phyloP scores from a whole-genome alignment of 92 coral and sea anemone genomes.

The Plumapathes pennacea region DNA sequence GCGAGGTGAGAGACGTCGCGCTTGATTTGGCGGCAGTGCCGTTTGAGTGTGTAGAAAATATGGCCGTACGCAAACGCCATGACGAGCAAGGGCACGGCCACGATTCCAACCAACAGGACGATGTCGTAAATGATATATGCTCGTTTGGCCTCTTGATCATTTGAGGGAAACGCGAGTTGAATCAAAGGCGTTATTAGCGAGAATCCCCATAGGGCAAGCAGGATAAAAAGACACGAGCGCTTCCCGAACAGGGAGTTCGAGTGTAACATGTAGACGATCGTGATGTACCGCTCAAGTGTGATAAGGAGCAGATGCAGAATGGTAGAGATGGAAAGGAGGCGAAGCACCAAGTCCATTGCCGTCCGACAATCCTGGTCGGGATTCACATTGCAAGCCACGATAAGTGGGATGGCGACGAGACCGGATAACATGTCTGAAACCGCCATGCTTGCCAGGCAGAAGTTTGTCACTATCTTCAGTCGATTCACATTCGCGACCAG shows the following conservation, averaged over 20 bases:
- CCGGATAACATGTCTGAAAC: constrained; percentile 68
- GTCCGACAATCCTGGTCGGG: constrained; percentile 26
- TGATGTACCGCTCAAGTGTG: constrained; percentile 66
- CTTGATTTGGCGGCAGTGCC: constrained; percentile 51
- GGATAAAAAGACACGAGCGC: constrained; percentile 4
- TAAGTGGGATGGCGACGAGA: constrained; percentile 53
- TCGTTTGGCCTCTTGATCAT: constrained; percentile 6
- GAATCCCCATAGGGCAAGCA: constrained; percentile 43
- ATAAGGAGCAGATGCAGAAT: constrained; percentile 60
- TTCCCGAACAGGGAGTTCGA: constrained; percentile 25
- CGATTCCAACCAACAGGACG: constrained; percentile 44
- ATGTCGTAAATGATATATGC: constrained; percentile 38
- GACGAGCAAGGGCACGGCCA: constrained; percentile 44
- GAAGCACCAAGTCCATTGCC: constrained; percentile 73
- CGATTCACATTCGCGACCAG: constrained; percentile 35
- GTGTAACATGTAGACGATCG: constrained; percentile 46
- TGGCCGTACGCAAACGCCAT: constrained; percentile 67
- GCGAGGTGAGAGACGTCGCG: constrained; percentile 49
- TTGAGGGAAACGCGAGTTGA: constrained; percentile 52
- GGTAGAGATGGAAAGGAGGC: constrained; percentile 72
- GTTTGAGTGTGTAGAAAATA: constrained; percentile 53
- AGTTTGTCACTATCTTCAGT: constrained; percentile 60
- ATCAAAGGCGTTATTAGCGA: constrained; percentile 47
- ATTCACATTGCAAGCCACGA: constrained; percentile 48
- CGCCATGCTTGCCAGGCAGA: constrained; percentile 73